phyloP scores from a whole-genome alignment of 2,888 invertebrate species.

The Azorinus chamasolen region DNA sequence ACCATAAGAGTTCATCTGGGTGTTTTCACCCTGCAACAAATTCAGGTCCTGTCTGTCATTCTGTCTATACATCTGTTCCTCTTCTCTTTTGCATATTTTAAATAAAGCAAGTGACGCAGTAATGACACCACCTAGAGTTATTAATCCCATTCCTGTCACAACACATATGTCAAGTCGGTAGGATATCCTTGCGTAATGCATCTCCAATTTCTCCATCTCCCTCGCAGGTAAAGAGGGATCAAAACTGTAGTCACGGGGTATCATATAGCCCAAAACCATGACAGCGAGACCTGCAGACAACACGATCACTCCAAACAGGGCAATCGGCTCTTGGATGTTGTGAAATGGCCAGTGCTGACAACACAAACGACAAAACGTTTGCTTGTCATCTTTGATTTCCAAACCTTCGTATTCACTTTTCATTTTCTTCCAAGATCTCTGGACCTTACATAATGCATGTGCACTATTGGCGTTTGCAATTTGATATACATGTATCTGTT shows the following conservation, averaged over 20 bases:
- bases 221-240: constrained; percentile 72
- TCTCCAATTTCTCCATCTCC: constrained; percentile 76
- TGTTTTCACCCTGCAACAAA: constrained; percentile 19
- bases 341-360: not conserved
- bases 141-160: constrained; percentile 71
- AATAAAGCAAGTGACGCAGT: constrained; percentile 55
- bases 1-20: constrained; percentile 32
- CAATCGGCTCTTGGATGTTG: constrained; percentile 50
- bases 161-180: constrained; percentile 69
- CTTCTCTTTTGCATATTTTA: not conserved
- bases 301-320: constrained; percentile 52
- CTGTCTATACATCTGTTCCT: constrained; percentile 15
- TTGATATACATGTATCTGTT: no score
- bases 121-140: constrained; percentile 68
- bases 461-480: no score
- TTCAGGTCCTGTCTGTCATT: constrained; percentile 34
- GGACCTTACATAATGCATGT: no score
- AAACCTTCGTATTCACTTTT: not conserved
- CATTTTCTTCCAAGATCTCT: no score
- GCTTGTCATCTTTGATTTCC: not conserved
- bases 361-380: not conserved
- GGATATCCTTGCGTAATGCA: constrained; percentile 66
- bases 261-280: constrained; percentile 69
- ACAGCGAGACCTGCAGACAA: constrained; percentile 69
- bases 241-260: constrained; percentile 72